Percentiles rank a stretch among this genome's conserved stretches.
phyloP scores from a whole-genome alignment of 92 coral and sea anemone genomes.

The Porites rus region DNA sequence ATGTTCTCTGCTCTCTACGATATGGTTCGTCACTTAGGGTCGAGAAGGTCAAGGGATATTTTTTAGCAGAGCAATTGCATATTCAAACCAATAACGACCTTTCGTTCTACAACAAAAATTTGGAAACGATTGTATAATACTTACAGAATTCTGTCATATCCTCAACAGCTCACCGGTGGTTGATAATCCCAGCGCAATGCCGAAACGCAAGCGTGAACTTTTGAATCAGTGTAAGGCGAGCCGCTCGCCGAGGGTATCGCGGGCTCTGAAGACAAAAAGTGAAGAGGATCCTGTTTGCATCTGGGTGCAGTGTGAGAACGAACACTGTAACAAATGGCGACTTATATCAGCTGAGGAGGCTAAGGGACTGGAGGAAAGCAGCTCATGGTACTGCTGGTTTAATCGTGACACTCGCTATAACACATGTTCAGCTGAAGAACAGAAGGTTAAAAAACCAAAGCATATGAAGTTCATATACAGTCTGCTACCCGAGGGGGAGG shows the following conservation, averaged over 20 bases:
- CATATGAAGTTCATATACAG: slow-evolving; percentile 91
- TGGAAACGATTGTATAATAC: no score
- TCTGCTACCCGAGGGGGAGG: slow-evolving; percentile 82
- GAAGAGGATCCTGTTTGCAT: slow-evolving; percentile 37
- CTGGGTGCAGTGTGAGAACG: slow-evolving; percentile 95
- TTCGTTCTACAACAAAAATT: no score
- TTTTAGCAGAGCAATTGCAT: no score
- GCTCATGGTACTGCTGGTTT: slow-evolving; percentile 93
- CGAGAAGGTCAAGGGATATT: no score
- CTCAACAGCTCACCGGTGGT: background rate
- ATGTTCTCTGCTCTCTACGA: no score
- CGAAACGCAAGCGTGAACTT: slow-evolving; percentile 62
- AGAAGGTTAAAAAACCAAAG: slow-evolving; percentile 83
- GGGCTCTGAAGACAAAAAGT: background rate
- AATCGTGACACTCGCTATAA: slow-evolving; percentile 73
- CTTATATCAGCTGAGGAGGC: slow-evolving; percentile 84
- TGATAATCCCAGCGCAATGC: slow-evolving; percentile 34
- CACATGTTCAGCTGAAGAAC: slow-evolving; percentile 82
- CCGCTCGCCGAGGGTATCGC: background rate
- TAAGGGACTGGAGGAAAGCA: slow-evolving; percentile 59
- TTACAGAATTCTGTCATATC: no score
- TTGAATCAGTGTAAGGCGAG: background rate
- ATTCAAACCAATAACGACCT: no score
- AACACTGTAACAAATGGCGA: slow-evolving; percentile 91
- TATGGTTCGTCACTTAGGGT: no score